Percentiles rank a stretch among this genome's conserved stretches.
These are phyloP conservation scores for Ceriagrion tenellum DNA, from an alignment of 2,888 invertebrate species.

Conservation along the genomic window DNA sequence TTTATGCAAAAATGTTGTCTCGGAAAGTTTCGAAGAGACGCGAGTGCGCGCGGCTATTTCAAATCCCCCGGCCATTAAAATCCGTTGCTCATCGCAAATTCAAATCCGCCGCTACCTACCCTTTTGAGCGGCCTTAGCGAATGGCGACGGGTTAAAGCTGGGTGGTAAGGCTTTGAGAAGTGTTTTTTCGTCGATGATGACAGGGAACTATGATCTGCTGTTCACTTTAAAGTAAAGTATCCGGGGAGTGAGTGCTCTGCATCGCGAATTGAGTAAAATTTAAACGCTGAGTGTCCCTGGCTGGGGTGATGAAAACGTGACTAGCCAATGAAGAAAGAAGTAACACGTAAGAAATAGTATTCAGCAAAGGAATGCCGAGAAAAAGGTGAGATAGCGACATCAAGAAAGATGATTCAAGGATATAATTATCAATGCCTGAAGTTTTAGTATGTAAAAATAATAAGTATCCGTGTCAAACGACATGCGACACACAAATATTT, in stretches of 20 bases:
- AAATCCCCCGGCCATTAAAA: neutral
- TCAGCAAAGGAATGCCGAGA: too few species aligned
- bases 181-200: neutral
- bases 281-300: too few species aligned
- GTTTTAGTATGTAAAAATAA: too few species aligned
- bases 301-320: too few species aligned
- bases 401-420: too few species aligned
- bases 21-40: neutral
- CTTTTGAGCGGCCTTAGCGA: neutral
- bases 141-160: too few species aligned
- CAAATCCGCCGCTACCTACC: neutral
- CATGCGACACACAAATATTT: too few species aligned
- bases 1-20: neutral
- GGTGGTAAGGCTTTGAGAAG: neutral
- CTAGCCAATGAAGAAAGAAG: too few species aligned
- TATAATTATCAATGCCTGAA: too few species aligned
- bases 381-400: too few species aligned
- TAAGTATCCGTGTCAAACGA: too few species aligned
- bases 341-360: too few species aligned
- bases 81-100: neutral
- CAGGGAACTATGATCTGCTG: neutral
- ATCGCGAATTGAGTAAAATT: neutral
- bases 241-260: neutral
- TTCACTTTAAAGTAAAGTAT: neutral
- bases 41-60: neutral